These are phyloP conservation scores for Chunga burmeisteri DNA, from an alignment of 2,113 vertebrate genomes.

Conservation along the genomic window DNA sequence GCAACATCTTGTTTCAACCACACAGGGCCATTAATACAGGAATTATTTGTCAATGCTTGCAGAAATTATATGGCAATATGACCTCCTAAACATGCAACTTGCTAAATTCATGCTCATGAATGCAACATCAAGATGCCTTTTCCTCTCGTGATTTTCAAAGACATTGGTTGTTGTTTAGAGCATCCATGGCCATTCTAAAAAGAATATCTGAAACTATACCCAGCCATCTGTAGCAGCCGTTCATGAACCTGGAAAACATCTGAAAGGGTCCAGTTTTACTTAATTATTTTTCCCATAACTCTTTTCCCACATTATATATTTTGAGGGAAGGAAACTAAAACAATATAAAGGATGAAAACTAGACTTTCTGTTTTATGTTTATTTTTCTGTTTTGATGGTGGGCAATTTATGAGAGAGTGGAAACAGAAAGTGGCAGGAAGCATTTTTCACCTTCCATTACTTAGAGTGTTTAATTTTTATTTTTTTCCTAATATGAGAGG, in stretches of 20 bases:
- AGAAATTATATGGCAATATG: neutral
- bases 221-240: neutral
- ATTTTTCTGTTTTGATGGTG: neutral
- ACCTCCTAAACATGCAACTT: neutral
- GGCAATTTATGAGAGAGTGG: neutral
- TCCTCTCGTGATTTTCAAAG: neutral
- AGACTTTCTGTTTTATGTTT: neutral
- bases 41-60: neutral
- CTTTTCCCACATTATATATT: neutral
- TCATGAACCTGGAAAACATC: neutral
- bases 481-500: neutral
- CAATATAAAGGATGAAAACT: neutral
- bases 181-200: neutral
- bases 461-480: neutral
- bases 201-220: neutral
- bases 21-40: neutral
- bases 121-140: neutral
- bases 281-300: neutral
- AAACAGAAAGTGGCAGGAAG: neutral
- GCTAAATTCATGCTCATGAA: neutral
- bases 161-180: neutral
- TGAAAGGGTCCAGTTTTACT: neutral
- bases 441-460: neutral
- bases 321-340: neutral
- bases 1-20: neutral